These are phyloP conservation scores for Balaenoptera acutorostrata DNA, from an alignment of 2,113 vertebrate species.

Conservation along the genomic window DNA sequence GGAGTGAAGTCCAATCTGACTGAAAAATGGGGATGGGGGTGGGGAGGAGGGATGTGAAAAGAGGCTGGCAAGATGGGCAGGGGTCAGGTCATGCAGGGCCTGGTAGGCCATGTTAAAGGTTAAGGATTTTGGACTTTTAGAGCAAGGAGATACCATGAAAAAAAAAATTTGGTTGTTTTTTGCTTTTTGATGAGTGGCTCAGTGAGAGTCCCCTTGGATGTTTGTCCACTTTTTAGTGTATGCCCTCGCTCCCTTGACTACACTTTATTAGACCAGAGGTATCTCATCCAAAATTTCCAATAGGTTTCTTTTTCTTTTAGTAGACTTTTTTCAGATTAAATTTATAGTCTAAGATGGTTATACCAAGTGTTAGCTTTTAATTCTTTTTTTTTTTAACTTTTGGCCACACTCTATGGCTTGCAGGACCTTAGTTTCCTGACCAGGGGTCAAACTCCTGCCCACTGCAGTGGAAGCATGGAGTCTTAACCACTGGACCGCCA, in stretches of 20 bases:
- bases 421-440: no score
- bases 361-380: background rate
- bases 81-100: background rate
- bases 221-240: background rate
- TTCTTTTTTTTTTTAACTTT: background rate
- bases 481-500: no score
- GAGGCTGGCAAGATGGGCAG: background rate
- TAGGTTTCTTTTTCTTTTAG: background rate
- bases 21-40: background rate
- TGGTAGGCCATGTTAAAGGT: background rate
- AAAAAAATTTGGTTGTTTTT: rapidly evolving
- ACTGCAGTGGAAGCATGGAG: no score
- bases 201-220: background rate
- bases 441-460: no score
- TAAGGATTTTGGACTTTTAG: background rate
- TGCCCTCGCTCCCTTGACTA: background rate
- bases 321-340: background rate
- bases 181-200: background rate
- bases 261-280: background rate
- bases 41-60: background rate
- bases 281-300: background rate
- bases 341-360: background rate
- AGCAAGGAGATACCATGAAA: no score
- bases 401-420: no score
- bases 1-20: background rate